Evolutionary conservation across 1,140 invertebrate genomes (phyloP), one percentile per base, ranked within the genome.

Genomic region (Vanessa atalanta): DNA sequence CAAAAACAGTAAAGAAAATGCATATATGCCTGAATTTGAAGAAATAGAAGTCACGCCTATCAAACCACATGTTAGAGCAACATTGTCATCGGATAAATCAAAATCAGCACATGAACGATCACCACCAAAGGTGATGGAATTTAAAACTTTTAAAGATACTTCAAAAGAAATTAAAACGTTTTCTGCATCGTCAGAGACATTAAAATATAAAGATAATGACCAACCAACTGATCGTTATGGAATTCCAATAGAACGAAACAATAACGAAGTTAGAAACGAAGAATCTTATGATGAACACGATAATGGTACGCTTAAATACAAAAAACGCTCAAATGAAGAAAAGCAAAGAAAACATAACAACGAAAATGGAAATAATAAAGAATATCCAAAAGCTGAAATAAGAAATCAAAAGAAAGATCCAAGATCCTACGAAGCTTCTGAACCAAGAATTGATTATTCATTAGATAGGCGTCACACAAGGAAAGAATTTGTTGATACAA

Each of bases 101-200:
- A 93, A 84, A 69, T 72, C 84, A 15, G 86, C 88, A 13, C 88
- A 91, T 51, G 88, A 91, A 63, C 78, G 88, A 61, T 84, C 82
- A 51, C 87, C 91, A 51, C 84, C 89, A n/a, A 91, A 91, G 79
- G 78, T 82, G 0, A 93, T 93, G 91, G 92, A 93, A 81, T 93
- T 93, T 63, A 93, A 93, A 87, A 93, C 93, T 20, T 93, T 93
- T 75, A 93, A 93, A 81, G 91, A 93, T 66, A 91, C 80, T 71
- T 93, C 92, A 65, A 93, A 93, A 79, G 93, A 93, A 73, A 84
- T 93, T n/a, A 92, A 93, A 87, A 88, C 91, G 75, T 93, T 93
- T 78, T 93, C 93, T 53, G 93, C 91, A 43, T 93, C 93, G 65
- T 92, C 90, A 37, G 91, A 93, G 77, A 93, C 91, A 8, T 79